These are phyloP conservation scores for Bombus superbus DNA, from an alignment of 1,140 invertebrate species.

Conservation along the genomic window DNA sequence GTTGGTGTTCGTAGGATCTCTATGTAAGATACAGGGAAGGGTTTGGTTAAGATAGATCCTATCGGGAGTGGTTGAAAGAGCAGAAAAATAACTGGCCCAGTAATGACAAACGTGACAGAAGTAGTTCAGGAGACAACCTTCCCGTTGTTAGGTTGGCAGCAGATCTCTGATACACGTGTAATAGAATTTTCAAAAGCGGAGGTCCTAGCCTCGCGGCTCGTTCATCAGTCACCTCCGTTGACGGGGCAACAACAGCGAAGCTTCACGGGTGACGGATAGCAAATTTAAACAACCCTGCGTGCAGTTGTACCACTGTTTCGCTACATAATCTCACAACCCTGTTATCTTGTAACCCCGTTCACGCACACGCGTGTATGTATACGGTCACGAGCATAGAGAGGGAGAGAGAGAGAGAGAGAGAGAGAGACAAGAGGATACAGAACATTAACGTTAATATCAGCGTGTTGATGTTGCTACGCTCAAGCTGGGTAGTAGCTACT, in stretches of 20 bases:
- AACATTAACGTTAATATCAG: slow-evolving; percentile 30
- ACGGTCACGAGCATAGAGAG: no score
- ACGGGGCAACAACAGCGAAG: background rate
- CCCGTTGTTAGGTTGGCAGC: no score
- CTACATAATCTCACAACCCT: slow-evolving; percentile 5
- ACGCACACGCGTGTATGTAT: background rate
- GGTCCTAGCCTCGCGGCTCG: background rate
- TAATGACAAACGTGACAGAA: background rate
- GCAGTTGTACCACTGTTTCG: background rate
- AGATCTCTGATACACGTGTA: background rate
- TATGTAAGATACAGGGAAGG: no score
- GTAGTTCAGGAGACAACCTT: background rate
- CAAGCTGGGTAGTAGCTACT: background rate
- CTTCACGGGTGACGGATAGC: background rate
- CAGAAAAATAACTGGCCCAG: no score
- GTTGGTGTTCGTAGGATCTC: background rate
- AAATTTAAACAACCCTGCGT: slow-evolving; percentile 13
- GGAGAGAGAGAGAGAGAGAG: background rate
- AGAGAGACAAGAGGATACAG: background rate
- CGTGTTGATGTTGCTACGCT: slow-evolving; percentile 8
- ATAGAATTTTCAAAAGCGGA: background rate
- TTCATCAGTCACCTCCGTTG: background rate
- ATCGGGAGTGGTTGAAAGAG: no score
- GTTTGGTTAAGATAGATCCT: background rate
- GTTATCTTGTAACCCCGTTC: background rate